phyloP scores from a whole-genome alignment of 2,113 vertebrate genomes.

The Sus scrofa region T2T-Sscrofa CM000819.6:79471501-79472000 shows the following conservation, averaged over 20 bases:
- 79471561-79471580: too few species aligned
- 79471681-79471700: slow-evolving; percentile 54
- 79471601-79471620: slow-evolving; percentile 34
- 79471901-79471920: background rate
- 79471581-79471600: too few species aligned
- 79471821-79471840: background rate
- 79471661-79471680: slow-evolving; percentile 24
- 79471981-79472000: background rate
- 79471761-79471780: slow-evolving; percentile 65
- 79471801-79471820: slow-evolving; percentile 59
- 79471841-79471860: slow-evolving; percentile 44
- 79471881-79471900: background rate
- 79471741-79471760: background rate
- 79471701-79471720: slow-evolving; percentile 15
- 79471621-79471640: background rate
- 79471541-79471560: too few species aligned
- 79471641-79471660: slow-evolving; percentile 17
- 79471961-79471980: slow-evolving; percentile 1
- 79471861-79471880: slow-evolving; percentile 11
- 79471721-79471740: slow-evolving; percentile 45
- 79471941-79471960: background rate
- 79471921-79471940: background rate
- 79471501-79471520: too few species aligned
- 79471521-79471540: too few species aligned
- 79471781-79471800: background rate